A percentile compares a stretch with the other conserved stretches of the same genome.
phyloP scores from a whole-genome alignment of 2,888 invertebrate species.

The Apodemia duryi region DNA sequence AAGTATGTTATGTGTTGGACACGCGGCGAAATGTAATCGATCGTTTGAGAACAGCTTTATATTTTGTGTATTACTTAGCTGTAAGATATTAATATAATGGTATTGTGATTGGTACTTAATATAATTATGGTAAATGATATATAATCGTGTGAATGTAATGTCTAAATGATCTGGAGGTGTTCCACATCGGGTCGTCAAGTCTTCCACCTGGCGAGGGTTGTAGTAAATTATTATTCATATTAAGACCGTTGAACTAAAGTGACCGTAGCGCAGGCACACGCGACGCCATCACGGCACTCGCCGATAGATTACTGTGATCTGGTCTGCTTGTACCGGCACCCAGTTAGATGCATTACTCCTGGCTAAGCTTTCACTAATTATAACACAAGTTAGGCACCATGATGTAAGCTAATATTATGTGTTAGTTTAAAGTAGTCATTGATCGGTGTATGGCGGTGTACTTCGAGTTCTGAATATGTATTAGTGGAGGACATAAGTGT shows the following conservation, averaged over 20 bases:
- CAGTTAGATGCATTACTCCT: slow-evolving; percentile 16
- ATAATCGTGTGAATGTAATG: slow-evolving; percentile 9
- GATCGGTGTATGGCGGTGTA: not conserved
- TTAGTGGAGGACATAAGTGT: slow-evolving; percentile 25
- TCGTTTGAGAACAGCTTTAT: not conserved
- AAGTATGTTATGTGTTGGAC: not conserved
- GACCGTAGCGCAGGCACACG: no score
- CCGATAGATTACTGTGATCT: not conserved
- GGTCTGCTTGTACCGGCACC: slow-evolving; percentile 14
- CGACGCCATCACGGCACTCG: not conserved
- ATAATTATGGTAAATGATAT: slow-evolving; percentile 14
- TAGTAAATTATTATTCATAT: not conserved
- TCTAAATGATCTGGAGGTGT: slow-evolving; percentile 8
- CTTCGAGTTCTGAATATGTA: slow-evolving; percentile 18
- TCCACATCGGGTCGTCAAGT: slow-evolving; percentile 29
- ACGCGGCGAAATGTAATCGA: not conserved
- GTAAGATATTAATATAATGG: not conserved
- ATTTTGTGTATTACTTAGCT: not conserved
- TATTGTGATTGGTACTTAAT: not conserved
- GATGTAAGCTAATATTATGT: not conserved
- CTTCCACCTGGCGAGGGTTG: slow-evolving; percentile 34
- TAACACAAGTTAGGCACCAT: not conserved
- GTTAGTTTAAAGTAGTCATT: not conserved
- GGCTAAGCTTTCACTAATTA: not conserved
- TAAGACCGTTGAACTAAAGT: not conserved